phyloP scores from a whole-genome alignment of 2,888 invertebrate species.

The Hemicrepidius hirtus region DNA sequence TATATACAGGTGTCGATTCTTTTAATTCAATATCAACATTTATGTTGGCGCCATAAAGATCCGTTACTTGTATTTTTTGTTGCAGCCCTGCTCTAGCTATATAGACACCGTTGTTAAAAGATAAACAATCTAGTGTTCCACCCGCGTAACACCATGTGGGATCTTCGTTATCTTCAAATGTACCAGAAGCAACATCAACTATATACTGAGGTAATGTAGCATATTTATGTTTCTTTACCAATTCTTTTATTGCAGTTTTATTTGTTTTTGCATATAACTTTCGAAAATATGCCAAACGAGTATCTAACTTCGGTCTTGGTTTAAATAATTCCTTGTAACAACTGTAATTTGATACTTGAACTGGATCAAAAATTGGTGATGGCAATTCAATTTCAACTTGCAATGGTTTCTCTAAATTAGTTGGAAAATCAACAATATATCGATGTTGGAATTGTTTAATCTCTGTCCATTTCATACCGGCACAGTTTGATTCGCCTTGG shows the following conservation, averaged over 20 bases:
- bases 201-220: constrained; percentile 36
- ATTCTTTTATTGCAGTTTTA: constrained; percentile 10
- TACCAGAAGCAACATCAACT: constrained; percentile 17
- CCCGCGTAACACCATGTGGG: constrained; percentile 33
- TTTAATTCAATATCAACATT: constrained; percentile 1
- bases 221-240: constrained; percentile 10
- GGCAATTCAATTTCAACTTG: constrained; percentile 30
- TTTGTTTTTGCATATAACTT: constrained; percentile 21
- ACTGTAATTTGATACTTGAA: constrained; percentile 5
- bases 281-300: constrained; percentile 32
- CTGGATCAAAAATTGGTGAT: constrained; percentile 40
- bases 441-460: constrained; percentile 21
- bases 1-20: constrained; percentile 21
- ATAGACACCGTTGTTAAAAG: constrained; percentile 18
- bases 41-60: constrained; percentile 1
- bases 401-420: constrained; percentile 6
- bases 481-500: neutral
- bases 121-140: constrained; percentile 38
- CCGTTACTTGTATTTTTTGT: constrained; percentile 8
- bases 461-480: constrained; percentile 20
- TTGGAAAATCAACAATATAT: constrained; percentile 28
- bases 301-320: constrained; percentile 17
- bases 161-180: constrained; percentile 3
- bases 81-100: constrained; percentile 12
- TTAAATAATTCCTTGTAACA: constrained; percentile 23